Base-by-base conservation (phyloP, 2,888 invertebrate species). In the Nomada ruficornis region DNA sequence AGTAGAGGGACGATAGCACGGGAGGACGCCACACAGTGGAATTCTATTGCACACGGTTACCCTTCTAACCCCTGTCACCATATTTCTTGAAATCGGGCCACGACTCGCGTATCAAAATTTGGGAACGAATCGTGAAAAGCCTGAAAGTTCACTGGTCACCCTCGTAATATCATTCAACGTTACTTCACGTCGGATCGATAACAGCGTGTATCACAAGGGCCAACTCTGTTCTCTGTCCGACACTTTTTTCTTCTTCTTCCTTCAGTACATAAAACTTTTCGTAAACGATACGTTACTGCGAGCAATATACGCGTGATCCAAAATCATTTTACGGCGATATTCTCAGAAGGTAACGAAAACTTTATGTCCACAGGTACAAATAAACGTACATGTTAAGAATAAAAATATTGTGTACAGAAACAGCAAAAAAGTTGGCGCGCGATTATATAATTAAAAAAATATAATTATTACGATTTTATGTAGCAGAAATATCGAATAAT, bases 51-150 rank as follows among this genome's bases (percentile, higher is more conserved):
- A 68, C 29, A 42, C 23, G 67, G 75, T 54, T 59, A 70, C 75
- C 77, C 76, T 67, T 52, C 9, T 82, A 81, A 86, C 86, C 88
- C 80, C 69, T 88, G 88, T 88, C 88, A 59, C 59, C 77, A 76
- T 88, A 88, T 83, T 74, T 88, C 80, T 86, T 68, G 71, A 75
- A 80, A 83, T 82, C 78, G 75, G 77, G 65, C 50, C 64, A 55
- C 65, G 72, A 54, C 70, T 79, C 77, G 57, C 73, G 70, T 84
- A 78, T 71, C 67, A 57, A 82, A 87, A 83, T 80, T 82, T 60
- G 54, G 59, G 62, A 69, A 55, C 70, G 81, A 77, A 72, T 76
- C 78, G 64, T 82, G 84, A 79, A 80, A 79, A 86, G 54, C 74
- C 69, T 29, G 70, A 77, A 86, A 81, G 64, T 36, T 42, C 70